Conservation (phyloP, 2,113 vertebrate species). For the Podarcis raffonei region DNA sequence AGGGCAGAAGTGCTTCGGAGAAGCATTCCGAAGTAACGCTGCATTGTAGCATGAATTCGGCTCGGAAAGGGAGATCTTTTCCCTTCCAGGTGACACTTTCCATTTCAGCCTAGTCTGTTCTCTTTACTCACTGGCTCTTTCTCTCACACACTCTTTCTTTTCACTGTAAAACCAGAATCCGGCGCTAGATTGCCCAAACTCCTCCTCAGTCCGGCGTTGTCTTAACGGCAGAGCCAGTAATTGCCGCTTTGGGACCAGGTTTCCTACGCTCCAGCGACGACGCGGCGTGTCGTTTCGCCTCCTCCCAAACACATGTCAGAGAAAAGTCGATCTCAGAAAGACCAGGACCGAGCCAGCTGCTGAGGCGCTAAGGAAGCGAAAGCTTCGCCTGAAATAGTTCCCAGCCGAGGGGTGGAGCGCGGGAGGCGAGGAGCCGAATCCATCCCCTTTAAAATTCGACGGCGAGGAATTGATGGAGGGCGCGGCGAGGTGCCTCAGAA, state of each 20-base stretch:
- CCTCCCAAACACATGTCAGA: conserved; percentile 10
- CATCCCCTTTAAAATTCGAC: too few relatives aligned
- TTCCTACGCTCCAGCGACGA: conserved; percentile 70
- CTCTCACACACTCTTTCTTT: background rate
- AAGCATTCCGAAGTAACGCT: background rate
- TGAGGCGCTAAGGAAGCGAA: conserved; percentile 43
- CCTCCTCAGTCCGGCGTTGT: conserved; percentile 37
- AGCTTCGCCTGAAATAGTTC: background rate
- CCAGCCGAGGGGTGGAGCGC: background rate
- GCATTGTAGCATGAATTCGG: background rate
- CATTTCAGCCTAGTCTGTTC: background rate
- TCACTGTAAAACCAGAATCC: background rate
- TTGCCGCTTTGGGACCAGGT: conserved; percentile 63
- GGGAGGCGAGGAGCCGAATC: too few relatives aligned
- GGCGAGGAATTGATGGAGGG: background rate
- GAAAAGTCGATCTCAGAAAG: conserved; percentile 70
- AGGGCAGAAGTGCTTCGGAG: background rate
- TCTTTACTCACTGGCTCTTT: background rate
- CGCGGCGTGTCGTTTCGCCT: conserved; percentile 32
- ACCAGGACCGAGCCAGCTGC: conserved; percentile 63
- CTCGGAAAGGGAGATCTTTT: background rate
- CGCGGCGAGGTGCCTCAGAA: too few relatives aligned
- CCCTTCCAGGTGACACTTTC: background rate
- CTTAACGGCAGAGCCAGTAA: conserved; percentile 48
- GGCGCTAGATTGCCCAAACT: conserved; percentile 11